Conservation (phyloP, 2,113 vertebrate species). For the Hipposideros armiger region DNA sequence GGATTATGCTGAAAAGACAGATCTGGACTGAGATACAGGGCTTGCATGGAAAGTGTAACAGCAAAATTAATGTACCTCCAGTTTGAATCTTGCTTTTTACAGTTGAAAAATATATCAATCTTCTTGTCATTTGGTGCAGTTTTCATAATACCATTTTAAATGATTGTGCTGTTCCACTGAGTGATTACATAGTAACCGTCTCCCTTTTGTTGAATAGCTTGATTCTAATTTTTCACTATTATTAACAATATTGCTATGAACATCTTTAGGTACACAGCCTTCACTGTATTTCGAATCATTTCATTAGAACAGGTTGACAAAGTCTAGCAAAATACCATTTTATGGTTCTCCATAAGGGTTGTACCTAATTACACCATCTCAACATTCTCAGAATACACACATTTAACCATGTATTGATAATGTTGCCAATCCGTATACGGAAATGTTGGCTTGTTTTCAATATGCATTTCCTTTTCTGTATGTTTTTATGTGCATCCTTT, state of each 20-base stretch:
- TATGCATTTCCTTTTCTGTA: neutral
- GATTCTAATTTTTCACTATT: conserved; percentile 25
- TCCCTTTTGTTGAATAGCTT: neutral
- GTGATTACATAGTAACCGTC: neutral
- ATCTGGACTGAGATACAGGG: neutral
- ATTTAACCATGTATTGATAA: neutral
- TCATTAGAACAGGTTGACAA: neutral
- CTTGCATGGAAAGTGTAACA: neutral
- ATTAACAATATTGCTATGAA: neutral
- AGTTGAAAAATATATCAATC: neutral
- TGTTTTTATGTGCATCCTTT: neutral
- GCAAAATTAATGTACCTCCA: neutral
- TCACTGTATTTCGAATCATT: neutral
- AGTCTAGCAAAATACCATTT: neutral
- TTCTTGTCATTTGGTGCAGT: neutral
- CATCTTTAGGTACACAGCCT: neutral
- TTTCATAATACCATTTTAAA: neutral
- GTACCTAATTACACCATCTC: neutral
- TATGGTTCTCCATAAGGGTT: neutral
- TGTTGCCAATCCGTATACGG: neutral
- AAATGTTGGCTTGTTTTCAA: neutral
- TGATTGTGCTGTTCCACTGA: neutral
- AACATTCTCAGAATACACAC: accelerated
- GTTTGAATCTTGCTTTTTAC: conserved; percentile 5
- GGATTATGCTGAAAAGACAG: neutral